Evolutionary conservation across 2,888 invertebrate genomes (phyloP).

Genomic region (Deilephila porcellus): DNA sequence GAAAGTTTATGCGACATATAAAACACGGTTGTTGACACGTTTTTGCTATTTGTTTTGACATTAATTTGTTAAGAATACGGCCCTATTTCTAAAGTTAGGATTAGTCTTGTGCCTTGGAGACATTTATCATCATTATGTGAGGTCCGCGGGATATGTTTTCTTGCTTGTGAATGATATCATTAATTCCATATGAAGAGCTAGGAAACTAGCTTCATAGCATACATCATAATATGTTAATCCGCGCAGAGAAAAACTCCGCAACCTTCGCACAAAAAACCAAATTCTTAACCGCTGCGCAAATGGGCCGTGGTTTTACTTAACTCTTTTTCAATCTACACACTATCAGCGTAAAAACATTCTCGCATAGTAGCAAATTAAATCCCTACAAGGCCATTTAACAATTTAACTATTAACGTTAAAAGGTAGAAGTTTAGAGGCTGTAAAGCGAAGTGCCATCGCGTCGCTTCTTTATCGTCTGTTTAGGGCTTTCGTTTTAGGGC

Average conservation of each 20-base stretch:
- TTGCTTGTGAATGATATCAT: no score
- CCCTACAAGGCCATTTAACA: constrained; percentile 3
- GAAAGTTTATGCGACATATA: constrained; percentile 9
- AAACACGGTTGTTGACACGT: not conserved
- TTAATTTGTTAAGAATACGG: no score
- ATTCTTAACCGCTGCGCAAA: not conserved
- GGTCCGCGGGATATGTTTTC: no score
- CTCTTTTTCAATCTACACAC: not conserved
- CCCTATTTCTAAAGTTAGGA: no score
- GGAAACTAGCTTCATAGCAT: no score
- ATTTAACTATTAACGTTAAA: constrained; percentile 19
- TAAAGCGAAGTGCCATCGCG: constrained; percentile 19
- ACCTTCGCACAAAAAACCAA: not conserved
- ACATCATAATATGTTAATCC: no score
- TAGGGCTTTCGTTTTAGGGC: constrained; percentile 18
- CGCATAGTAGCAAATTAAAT: constrained; percentile 11
- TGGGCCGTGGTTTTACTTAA: no score
- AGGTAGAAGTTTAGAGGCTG: constrained; percentile 9
- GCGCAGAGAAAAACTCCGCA: no score
- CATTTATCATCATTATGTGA: no score
- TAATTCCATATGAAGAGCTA: no score
- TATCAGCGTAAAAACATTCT: not conserved
- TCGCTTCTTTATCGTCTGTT: constrained; percentile 12
- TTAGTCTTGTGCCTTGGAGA: no score
- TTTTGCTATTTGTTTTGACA: not conserved